Percentiles rank a stretch among this genome's conserved stretches.
Conservation (phyloP, 2,888 invertebrate species). For the Pogonocherus hispidulus region DNA sequence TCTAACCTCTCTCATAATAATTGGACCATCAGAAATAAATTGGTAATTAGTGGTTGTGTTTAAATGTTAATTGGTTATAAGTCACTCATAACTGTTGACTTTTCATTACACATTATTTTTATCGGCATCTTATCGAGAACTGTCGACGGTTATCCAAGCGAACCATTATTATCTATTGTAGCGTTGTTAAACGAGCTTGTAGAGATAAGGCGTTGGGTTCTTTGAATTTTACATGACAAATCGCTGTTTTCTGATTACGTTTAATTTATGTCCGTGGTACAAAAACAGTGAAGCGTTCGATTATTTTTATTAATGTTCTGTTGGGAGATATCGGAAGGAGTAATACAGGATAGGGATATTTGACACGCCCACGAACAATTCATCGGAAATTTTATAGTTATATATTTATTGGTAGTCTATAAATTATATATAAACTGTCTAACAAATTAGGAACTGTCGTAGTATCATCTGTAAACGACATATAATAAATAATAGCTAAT, state of each 20-base stretch:
- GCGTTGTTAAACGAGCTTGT: slow-evolving; percentile 43
- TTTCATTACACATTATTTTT: slow-evolving; percentile 43
- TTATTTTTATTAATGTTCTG: slow-evolving; percentile 19
- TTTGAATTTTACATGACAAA: slow-evolving; percentile 34
- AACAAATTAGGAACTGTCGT: no score
- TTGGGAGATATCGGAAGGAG: neutral
- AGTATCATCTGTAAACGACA: no score
- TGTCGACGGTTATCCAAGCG: slow-evolving; percentile 41
- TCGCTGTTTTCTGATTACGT: slow-evolving; percentile 28
- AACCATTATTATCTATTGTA: slow-evolving; percentile 35
- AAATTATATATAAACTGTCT: no score
- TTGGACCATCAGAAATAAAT: slow-evolving; percentile 31
- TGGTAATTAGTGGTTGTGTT: slow-evolving; percentile 35
- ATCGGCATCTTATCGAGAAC: slow-evolving; percentile 43
- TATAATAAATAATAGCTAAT: no score
- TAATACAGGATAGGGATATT: neutral
- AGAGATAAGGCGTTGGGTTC: slow-evolving; percentile 27
- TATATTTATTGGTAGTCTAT: neutral
- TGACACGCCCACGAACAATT: neutral
- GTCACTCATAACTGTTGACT: slow-evolving; percentile 46
- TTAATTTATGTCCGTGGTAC: slow-evolving; percentile 27
- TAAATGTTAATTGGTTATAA: slow-evolving; percentile 37
- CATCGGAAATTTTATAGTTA: neutral
- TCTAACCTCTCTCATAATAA: slow-evolving; percentile 23
- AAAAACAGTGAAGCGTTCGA: slow-evolving; percentile 11